A percentile compares a stretch with the other conserved stretches of the same genome.
Conservation (phyloP, 2,888 invertebrate species). For the Malthinus seriepunctatus region DNA sequence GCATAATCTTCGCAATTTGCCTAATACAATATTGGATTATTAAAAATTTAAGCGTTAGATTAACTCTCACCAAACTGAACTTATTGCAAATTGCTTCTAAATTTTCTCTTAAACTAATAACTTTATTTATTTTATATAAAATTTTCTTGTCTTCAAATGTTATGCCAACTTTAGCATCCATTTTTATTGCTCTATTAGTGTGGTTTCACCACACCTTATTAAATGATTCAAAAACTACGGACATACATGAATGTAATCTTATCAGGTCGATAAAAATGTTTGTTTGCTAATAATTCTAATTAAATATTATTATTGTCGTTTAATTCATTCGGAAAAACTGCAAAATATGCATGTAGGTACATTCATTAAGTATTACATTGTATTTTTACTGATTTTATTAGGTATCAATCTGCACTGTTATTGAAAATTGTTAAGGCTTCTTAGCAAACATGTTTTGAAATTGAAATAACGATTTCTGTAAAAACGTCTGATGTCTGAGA, state of each 20-base stretch:
- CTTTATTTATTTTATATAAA: conserved; percentile 32
- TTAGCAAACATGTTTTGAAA: too few relatives aligned
- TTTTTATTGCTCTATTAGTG: conserved; percentile 7
- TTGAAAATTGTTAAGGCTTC: too few relatives aligned
- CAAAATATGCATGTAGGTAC: too few relatives aligned
- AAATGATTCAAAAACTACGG: conserved; percentile 14
- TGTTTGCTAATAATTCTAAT: neutral
- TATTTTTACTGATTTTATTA: too few relatives aligned
- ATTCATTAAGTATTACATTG: too few relatives aligned
- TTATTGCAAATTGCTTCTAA: conserved; percentile 30
- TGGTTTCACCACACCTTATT: conserved; percentile 4
- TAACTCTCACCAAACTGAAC: conserved; percentile 23
- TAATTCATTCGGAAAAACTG: too few relatives aligned
- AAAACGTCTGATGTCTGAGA: too few relatives aligned
- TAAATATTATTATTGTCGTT: too few relatives aligned
- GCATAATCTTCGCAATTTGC: conserved; percentile 37
- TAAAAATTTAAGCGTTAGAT: neutral
- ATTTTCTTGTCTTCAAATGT: conserved; percentile 25
- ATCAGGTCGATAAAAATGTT: conserved; percentile 20
- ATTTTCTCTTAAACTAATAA: conserved; percentile 28
- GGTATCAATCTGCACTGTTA: too few relatives aligned
- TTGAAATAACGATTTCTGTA: too few relatives aligned
- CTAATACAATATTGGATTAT: conserved; percentile 6
- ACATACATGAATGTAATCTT: conserved; percentile 23
- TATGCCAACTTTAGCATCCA: conserved; percentile 34